phyloP scores from a whole-genome alignment of 2,888 invertebrate genomes.

The Heterodera filipjevi region DNA sequence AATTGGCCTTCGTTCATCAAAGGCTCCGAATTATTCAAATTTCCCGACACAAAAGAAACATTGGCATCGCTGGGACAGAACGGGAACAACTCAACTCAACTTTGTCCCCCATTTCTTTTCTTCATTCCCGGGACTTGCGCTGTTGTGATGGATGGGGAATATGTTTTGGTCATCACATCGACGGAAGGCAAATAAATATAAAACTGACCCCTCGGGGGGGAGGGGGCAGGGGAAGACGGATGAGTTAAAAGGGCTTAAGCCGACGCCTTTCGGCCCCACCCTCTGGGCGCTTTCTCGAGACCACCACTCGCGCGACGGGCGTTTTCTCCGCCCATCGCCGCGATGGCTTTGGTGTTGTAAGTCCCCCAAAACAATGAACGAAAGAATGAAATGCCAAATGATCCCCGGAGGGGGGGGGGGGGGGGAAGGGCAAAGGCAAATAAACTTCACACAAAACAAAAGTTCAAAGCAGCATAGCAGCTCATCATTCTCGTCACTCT shows the following conservation, averaged over 20 bases:
- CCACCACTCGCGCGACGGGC: neutral
- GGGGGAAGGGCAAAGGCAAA: neutral
- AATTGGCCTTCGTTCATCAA: neutral
- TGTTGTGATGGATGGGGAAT: neutral
- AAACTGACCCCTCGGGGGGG: neutral
- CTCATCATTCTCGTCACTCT: neutral
- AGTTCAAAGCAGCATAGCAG: neutral
- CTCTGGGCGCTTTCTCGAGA: neutral
- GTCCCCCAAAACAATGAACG: neutral
- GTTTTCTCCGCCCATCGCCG: neutral
- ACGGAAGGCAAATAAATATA: constrained; percentile 5
- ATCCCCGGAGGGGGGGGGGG: neutral
- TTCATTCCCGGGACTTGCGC: neutral
- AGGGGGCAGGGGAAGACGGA: neutral
- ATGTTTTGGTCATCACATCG: neutral
- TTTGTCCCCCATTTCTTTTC: neutral
- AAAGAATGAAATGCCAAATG: neutral
- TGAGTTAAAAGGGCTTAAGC: constrained; percentile 12
- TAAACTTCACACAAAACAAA: neutral
- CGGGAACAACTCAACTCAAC: neutral
- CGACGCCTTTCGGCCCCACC: neutral
- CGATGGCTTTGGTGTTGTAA: neutral
- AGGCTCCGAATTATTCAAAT: neutral
- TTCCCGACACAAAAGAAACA: neutral
- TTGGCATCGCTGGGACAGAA: neutral